phyloP scores from a whole-genome alignment of 2,888 invertebrate genomes.

The Scaptomyza flava region DNA sequence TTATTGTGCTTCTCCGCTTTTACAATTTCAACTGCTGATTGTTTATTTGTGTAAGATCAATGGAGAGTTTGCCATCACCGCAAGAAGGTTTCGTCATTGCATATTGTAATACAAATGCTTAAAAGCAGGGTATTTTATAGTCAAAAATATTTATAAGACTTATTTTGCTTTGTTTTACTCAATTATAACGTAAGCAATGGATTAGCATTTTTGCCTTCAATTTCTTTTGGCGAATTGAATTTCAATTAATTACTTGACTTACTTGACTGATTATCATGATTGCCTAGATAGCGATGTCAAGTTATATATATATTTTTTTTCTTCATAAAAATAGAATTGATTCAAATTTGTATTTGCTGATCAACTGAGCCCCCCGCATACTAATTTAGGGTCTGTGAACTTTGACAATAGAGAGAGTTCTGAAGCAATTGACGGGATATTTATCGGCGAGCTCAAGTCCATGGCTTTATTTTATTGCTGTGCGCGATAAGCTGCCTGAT shows the following conservation, averaged over 20 bases:
- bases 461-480: neutral
- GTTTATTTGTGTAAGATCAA: neutral
- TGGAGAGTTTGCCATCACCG: neutral
- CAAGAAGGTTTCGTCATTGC: neutral
- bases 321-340: too few species aligned
- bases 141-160: too few species aligned
- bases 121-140: too few species aligned
- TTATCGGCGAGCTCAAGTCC: conserved; percentile 5
- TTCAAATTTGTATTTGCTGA: neutral
- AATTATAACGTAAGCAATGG: too few species aligned
- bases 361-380: neutral
- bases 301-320: conserved; percentile 5
- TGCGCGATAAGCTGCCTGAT: conserved; percentile 10
- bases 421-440: neutral
- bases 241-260: conserved; percentile 19
- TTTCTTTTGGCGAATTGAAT: neutral
- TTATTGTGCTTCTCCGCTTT: neutral
- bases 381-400: conserved; percentile 16
- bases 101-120: neutral
- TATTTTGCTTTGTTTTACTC: too few species aligned
- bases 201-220: neutral
- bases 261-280: neutral
- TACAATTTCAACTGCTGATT: neutral
- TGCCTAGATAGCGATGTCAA: conserved; percentile 1
- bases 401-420: conserved; percentile 3